Conservation (phyloP, 2,888 invertebrate species). For the Dryomyza anilis region DNA sequence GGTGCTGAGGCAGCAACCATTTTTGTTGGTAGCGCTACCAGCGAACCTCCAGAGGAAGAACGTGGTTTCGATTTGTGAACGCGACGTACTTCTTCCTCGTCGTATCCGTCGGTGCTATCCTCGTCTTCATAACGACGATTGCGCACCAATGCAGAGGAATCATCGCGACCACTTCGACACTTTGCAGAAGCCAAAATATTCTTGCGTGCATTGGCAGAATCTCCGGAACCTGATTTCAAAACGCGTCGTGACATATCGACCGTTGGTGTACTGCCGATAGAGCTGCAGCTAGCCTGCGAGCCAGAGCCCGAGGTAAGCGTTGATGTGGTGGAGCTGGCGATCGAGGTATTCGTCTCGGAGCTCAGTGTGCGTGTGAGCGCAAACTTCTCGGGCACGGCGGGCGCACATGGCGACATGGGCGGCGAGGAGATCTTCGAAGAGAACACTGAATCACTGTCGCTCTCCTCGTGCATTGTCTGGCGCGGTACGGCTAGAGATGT, state of each 20-base stretch:
- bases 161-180: constrained; percentile 80
- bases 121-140: constrained; percentile 68
- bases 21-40: constrained; percentile 42
- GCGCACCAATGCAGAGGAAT: constrained; percentile 74
- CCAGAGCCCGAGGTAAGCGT: constrained; percentile 77
- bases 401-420: constrained; percentile 67
- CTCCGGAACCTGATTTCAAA: constrained; percentile 79
- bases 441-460: constrained; percentile 76
- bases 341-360: constrained; percentile 75
- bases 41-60: constrained; percentile 36
- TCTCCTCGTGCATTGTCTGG: constrained; percentile 44
- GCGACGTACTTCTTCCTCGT: constrained; percentile 57
- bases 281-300: constrained; percentile 74
- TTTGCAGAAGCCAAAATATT: constrained; percentile 87
- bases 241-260: constrained; percentile 71
- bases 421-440: constrained; percentile 84
- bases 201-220: constrained; percentile 66
- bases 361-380: constrained; percentile 71
- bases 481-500: constrained; percentile 52
- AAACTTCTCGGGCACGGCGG: constrained; percentile 65
- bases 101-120: constrained; percentile 62
- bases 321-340: constrained; percentile 72
- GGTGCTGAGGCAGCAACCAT: constrained; percentile 42
- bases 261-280: constrained; percentile 69
- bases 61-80: constrained; percentile 62